Evolutionary conservation across 2,888 invertebrate species (phyloP).

Genomic region (Thysanoteuthis rhombus): DNA sequence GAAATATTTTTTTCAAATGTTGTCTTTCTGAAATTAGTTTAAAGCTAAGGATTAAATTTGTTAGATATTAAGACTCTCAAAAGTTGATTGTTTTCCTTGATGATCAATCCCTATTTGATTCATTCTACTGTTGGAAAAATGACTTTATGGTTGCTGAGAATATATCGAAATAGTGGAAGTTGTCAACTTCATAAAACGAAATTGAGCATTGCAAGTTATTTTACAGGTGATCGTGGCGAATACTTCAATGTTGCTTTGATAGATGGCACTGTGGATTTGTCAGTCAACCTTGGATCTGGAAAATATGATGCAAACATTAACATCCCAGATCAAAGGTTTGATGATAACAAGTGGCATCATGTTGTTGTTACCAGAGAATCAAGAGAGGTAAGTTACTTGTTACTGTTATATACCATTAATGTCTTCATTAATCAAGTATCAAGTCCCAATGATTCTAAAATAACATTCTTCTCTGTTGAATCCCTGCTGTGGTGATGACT

Average conservation of each 20-base stretch:
- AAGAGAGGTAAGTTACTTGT: conserved; percentile 79
- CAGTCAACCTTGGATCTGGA: conserved; percentile 82
- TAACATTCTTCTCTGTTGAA: not conserved
- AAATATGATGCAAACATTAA: conserved; percentile 71
- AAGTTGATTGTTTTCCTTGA: no score
- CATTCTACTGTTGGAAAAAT: no score
- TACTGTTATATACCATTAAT: not conserved
- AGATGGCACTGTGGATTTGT: conserved; percentile 87
- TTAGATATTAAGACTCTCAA: no score
- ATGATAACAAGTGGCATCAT: conserved; percentile 97
- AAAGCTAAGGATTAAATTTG: no score
- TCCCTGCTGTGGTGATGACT: not conserved
- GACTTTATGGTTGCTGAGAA: no score
- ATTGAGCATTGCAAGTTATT: conserved; percentile 14
- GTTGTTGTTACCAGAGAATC: conserved; percentile 88
- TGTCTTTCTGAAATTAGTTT: no score
- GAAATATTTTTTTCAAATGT: no score
- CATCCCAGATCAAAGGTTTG: conserved; percentile 83
- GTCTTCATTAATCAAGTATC: not conserved
- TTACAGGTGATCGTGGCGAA: conserved; percentile 79
- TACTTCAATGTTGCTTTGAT: conserved; percentile 88
- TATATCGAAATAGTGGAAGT: not conserved
- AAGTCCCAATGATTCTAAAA: not conserved
- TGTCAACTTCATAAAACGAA: not conserved
- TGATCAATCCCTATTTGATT: no score